phyloP scores from a whole-genome alignment of 2,888 invertebrate species.

The Brachyptera risi region DNA sequence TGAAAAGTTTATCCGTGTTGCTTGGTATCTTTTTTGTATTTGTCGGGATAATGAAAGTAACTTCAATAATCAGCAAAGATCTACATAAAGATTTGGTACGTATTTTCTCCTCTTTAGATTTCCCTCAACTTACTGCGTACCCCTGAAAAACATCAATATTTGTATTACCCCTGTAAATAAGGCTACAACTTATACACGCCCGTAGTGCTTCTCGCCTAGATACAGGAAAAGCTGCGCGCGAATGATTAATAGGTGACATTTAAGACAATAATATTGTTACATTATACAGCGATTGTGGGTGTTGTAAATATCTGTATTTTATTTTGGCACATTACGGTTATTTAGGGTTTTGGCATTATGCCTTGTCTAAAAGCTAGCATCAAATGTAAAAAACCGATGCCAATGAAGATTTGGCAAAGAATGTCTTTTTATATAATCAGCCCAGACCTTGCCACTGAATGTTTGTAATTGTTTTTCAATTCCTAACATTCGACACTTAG shows the following conservation, averaged over 20 bases:
- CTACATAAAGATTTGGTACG: conserved; percentile 94
- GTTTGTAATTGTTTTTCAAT: not conserved
- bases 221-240: conserved; percentile 19
- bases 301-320: conserved; percentile 12
- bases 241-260: no score
- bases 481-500: conserved; percentile 5
- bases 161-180: conserved; percentile 19
- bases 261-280: not conserved
- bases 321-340: conserved; percentile 4
- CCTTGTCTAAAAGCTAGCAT: not conserved
- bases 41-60: conserved; percentile 88
- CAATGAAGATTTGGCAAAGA: conserved; percentile 24
- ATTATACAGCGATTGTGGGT: conserved; percentile 3
- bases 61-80: conserved; percentile 89
- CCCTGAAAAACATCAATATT: not conserved
- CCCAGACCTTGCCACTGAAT: conserved; percentile 8
- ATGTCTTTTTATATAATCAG: conserved; percentile 28
- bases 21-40: conserved; percentile 93
- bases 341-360: conserved; percentile 7
- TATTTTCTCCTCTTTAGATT: conserved; percentile 33
- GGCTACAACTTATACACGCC: conserved; percentile 18
- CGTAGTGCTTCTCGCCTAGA: conserved; percentile 12
- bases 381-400: conserved; percentile 22
- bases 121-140: not conserved
- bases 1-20: conserved; percentile 86